Percentiles rank a stretch among this genome's conserved stretches.
These are phyloP conservation scores for Loriculus beryllinus DNA, from an alignment of 2,797 vertebrate species.

Conservation along the genomic window DNA sequence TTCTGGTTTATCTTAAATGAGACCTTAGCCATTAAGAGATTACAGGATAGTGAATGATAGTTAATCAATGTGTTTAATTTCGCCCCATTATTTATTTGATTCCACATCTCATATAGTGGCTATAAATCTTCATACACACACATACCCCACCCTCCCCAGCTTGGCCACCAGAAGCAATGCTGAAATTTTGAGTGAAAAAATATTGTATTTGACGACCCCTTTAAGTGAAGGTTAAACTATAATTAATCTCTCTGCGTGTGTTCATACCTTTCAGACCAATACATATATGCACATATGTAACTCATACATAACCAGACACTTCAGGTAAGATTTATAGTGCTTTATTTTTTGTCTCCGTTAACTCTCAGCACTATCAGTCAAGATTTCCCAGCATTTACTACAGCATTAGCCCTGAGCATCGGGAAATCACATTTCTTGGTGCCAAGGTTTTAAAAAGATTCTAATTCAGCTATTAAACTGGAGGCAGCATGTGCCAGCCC, in stretches of 20 bases:
- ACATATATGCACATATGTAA: constrained; percentile 34
- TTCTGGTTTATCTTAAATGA: constrained; percentile 62
- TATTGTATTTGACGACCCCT: constrained; percentile 42
- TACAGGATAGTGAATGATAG: constrained; percentile 65
- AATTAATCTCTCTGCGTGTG: constrained; percentile 11
- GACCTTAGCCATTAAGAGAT: constrained; percentile 59
- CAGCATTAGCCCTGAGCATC: constrained; percentile 57
- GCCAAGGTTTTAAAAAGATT: constrained; percentile 62
- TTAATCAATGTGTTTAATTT: constrained; percentile 72
- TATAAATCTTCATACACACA: constrained; percentile 46
- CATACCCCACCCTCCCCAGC: background rate
- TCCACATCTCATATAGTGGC: constrained; percentile 7
- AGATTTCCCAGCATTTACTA: constrained; percentile 59
- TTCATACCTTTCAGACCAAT: background rate
- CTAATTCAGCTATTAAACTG: constrained; percentile 66
- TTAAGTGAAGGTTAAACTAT: constrained; percentile 25
- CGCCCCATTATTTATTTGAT: constrained; percentile 69
- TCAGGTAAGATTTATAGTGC: constrained; percentile 18
- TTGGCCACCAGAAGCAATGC: background rate
- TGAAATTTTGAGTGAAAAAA: background rate
- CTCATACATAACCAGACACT: background rate
- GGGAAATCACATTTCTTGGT: constrained; percentile 65
- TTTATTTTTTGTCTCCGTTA: constrained; percentile 41
- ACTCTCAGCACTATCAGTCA: constrained; percentile 45
- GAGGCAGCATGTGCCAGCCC: constrained; percentile 48